Base-by-base conservation (phyloP, 2,113 vertebrate species). In the Trematomus loennbergii region DNA sequence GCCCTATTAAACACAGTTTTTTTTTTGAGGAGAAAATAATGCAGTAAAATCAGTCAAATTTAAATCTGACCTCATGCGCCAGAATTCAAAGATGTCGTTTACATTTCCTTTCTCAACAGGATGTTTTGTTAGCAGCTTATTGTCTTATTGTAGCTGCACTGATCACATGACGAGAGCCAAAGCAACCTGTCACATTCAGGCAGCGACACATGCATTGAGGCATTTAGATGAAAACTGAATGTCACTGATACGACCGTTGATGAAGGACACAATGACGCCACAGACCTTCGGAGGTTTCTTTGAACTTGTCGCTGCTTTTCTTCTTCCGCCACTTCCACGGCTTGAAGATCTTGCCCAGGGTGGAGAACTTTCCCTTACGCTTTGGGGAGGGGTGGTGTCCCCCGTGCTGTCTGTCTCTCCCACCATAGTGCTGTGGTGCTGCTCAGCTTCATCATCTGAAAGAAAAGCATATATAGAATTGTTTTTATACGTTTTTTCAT, bases 241-340 rank as follows among this genome's bases (percentile, higher is more conserved):
- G 52, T n/a, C 77, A 82, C 52, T 33, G 40, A 84, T 73, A 83
- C 0, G 50, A 17, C 2, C n/a, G 3, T 52, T 13, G n/a, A 68
- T n/a, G 18, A 68, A 76, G 45, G 18, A 45, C 5, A n/a, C 13
- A 46, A 59, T 94, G 86, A 95, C 93, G 92, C 92, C 87, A 94
- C 91, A 55, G 91, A 99, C 98, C 98, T 96, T 99, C 97, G 20
- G 97, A 98, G 9, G 98, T 97, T 93, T 99, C 97, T 91, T 97
- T 96, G 91, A 99, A 99, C 86, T 96, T 97, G 84, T 98, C 98
- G 48, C 97, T 99, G 94, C 96, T 97, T 96, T 98, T 99, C 96
- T 98, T 99, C 95, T 99, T 99, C 87, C 98, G 95, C 98, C 98
- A 99, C 89, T 99, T 99, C 98, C 98, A 99, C 3, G 98, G 98